phyloP scores from a whole-genome alignment of 2,113 vertebrate species.

The Mixornis gularis region DNA sequence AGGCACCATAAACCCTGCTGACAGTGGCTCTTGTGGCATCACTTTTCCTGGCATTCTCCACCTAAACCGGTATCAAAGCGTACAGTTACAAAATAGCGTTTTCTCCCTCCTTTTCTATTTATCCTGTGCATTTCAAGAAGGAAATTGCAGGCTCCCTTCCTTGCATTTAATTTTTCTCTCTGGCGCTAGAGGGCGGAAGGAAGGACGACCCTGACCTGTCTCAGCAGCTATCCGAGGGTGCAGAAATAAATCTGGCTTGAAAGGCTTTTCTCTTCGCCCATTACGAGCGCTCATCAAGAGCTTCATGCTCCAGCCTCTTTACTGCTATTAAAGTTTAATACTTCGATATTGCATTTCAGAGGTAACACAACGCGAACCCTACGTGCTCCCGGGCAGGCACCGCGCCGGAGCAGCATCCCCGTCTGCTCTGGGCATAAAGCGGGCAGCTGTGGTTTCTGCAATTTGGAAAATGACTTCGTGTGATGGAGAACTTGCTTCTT shows the following conservation, averaged over 20 bases:
- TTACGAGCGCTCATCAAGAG: background rate
- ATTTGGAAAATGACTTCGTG: background rate
- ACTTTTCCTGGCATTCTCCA: background rate
- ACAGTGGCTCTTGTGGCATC: rapidly evolving
- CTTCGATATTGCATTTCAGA: background rate
- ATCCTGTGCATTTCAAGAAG: background rate
- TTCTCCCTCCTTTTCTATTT: background rate
- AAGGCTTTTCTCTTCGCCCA: background rate
- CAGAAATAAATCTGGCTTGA: background rate
- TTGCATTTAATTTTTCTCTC: background rate
- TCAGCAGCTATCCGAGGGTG: background rate
- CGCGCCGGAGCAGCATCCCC: rapidly evolving
- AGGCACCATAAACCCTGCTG: background rate
- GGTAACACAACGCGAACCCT: rapidly evolving
- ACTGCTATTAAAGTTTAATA: constrained; percentile 34
- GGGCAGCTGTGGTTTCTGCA: background rate
- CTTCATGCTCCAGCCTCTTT: background rate
- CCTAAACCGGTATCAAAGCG: rapidly evolving
- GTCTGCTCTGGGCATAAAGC: rapidly evolving
- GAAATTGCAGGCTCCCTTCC: background rate
- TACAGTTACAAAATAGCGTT: background rate
- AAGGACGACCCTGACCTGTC: background rate
- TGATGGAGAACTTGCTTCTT: background rate
- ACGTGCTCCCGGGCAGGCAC: background rate
- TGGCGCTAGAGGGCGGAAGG: constrained; percentile 46